These are phyloP conservation scores for Carlito syrichta DNA, from an alignment of 2,113 vertebrate genomes.

Conservation along the genomic window DNA sequence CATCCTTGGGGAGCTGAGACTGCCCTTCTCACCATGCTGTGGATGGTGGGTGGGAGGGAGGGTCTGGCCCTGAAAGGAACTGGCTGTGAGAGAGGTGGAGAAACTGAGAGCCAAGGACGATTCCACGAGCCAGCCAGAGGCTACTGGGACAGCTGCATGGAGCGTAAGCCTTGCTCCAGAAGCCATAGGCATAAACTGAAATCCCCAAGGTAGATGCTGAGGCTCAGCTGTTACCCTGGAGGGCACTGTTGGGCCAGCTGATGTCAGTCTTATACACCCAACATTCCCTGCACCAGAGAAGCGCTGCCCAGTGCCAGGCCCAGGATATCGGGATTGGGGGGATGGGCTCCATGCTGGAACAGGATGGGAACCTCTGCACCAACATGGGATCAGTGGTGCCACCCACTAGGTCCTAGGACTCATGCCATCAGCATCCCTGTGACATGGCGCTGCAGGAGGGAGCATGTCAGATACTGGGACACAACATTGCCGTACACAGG, in stretches of 20 bases:
- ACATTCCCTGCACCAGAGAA: background rate
- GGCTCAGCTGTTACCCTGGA: background rate
- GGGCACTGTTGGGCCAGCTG: background rate
- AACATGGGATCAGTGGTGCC: rapidly evolving
- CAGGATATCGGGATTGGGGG: background rate
- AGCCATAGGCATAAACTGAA: no score
- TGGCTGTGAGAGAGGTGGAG: background rate
- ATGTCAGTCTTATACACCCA: rapidly evolving
- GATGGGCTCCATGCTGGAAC: background rate
- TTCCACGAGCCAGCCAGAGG: rapidly evolving
- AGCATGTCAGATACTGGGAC: background rate
- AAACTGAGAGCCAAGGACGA: background rate
- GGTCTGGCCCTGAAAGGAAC: background rate
- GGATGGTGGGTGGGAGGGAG: background rate
- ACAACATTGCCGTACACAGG: no score
- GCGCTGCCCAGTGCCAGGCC: background rate
- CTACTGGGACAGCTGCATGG: background rate
- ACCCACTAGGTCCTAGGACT: rapidly evolving
- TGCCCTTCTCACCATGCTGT: no score
- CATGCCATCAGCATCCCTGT: rapidly evolving
- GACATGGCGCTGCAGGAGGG: background rate
- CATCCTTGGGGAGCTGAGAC: background rate
- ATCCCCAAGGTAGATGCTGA: background rate
- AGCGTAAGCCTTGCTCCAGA: background rate
- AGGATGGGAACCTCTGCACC: background rate